Evolutionary conservation across 2,888 invertebrate genomes (phyloP), one percentile per base, ranked within the genome.

Genomic region (Watsonalla cultraria): DNA sequence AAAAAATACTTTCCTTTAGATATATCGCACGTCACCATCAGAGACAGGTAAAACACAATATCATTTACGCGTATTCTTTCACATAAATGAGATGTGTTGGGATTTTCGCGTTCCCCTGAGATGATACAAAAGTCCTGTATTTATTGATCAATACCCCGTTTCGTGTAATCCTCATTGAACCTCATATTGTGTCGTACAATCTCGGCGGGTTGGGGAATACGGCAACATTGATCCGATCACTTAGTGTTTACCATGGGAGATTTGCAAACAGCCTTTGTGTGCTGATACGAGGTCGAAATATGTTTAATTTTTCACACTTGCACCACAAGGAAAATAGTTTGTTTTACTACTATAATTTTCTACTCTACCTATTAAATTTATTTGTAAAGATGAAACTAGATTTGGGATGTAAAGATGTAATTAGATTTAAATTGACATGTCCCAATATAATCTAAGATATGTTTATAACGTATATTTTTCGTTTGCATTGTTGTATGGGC

Each of bases 201-300:
- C 52, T 56, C 47, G 54, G 55, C 57, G 54, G 60, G 56, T 58
- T 65, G 53, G 56, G 71, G 64, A 66, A 62, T 64, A 62, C 62
- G 68, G 71, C 68, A 67, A 70, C 69, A 66, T 58, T 70, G 75
- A 81, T 80, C 76, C 74, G 76, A 76, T 78, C 76, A 79, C 70
- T 74, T 72, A 67, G 66, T 80, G 78, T 80, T 80, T 80, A 74
- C 74, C 68, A 68, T 68, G 65, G 69, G 71, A 78, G 78, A 80
- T 80, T 81, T 78, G 77, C 77, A 78, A 80, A 82, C 76, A 81
- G 60, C 74, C 74, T 77, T 77, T 79, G 78, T 80, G 69, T 73
- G 67, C 53, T 54, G 64, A 67, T 57, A 59, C 58, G 62, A 68
- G 65, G 70, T 72, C 70, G 64, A 74, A 74, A 72, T 68, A 68